Conservation (phyloP, 2,113 vertebrate genomes). For the Sisor rabdophorus region DNA sequence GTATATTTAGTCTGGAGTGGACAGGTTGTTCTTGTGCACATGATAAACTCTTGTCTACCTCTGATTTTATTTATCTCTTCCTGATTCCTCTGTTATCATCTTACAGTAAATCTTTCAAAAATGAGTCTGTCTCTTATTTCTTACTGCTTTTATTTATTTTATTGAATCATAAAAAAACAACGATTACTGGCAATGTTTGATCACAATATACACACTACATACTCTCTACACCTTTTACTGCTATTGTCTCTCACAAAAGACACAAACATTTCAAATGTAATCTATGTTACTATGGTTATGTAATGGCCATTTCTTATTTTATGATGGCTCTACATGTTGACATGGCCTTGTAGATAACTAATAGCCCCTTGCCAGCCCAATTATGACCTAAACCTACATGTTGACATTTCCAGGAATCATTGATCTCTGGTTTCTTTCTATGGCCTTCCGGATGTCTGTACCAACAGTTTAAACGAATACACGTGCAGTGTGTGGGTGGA, state of each 20-base stretch:
- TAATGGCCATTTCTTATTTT: slow-evolving; percentile 35
- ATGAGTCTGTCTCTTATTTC: too few relatives aligned
- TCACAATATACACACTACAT: background rate
- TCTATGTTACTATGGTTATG: slow-evolving; percentile 36
- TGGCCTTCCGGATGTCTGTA: slow-evolving; percentile 35
- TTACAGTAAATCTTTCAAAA: too few relatives aligned
- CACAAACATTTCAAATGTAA: background rate
- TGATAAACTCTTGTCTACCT: too few relatives aligned
- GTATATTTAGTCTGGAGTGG: too few relatives aligned
- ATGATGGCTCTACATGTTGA: slow-evolving; percentile 41
- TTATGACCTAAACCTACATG: slow-evolving; percentile 42
- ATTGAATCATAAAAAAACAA: background rate
- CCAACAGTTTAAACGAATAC: slow-evolving; percentile 34
- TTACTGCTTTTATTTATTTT: too few relatives aligned
- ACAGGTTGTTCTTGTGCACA: too few relatives aligned
- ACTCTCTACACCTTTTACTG: slow-evolving; percentile 8
- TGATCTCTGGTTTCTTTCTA: slow-evolving; percentile 43
- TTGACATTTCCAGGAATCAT: slow-evolving; percentile 52
- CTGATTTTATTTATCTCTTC: too few relatives aligned
- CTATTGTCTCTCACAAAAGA: slow-evolving; percentile 17
- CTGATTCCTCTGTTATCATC: too few relatives aligned
- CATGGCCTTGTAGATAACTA: slow-evolving; percentile 50
- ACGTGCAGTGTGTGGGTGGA: slow-evolving; percentile 13
- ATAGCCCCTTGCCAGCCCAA: slow-evolving; percentile 29
- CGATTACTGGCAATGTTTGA: background rate